Evolutionary conservation across 2,113 vertebrate genomes (phyloP).

Genomic region (Alaudala cheleensis): DNA sequence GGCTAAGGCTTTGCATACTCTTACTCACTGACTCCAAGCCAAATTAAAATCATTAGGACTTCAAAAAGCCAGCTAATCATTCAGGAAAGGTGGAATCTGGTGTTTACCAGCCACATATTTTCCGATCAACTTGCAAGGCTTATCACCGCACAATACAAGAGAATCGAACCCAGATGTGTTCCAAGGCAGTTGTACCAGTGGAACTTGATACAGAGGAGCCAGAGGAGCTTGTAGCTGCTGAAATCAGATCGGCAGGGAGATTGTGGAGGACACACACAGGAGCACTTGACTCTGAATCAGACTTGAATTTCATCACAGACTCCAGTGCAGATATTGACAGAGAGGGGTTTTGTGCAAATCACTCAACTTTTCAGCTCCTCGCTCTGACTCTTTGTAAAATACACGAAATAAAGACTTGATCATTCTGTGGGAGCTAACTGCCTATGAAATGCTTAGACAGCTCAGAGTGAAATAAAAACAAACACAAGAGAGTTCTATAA

Average conservation of each 20-base stretch:
- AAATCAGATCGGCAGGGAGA: slow-evolving; percentile 18
- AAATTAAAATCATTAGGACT: slow-evolving; percentile 59
- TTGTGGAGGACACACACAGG: neutral
- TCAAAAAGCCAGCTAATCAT: slow-evolving; percentile 54
- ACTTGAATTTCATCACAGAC: neutral
- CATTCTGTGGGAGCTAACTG: neutral
- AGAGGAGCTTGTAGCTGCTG: neutral
- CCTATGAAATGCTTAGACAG: neutral
- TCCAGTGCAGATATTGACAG: neutral
- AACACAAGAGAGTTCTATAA: neutral
- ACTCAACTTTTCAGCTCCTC: neutral
- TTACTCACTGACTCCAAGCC: slow-evolving; percentile 62
- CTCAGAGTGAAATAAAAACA: neutral
- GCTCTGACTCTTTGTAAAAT: neutral
- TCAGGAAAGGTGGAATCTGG: slow-evolving; percentile 55
- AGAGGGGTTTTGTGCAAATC: neutral
- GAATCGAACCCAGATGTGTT: slow-evolving; percentile 6
- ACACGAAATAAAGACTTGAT: neutral
- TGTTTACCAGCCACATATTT: slow-evolving; percentile 42
- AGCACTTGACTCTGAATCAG: neutral
- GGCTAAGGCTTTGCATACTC: slow-evolving; percentile 67
- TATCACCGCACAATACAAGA: slow-evolving; percentile 3
- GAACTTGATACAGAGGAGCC: slow-evolving; percentile 43
- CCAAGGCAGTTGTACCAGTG: slow-evolving; percentile 47
- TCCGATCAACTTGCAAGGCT: neutral